Base-by-base conservation (phyloP, 2,113 vertebrate genomes). In the Choloepus hoffmanni region DNA sequence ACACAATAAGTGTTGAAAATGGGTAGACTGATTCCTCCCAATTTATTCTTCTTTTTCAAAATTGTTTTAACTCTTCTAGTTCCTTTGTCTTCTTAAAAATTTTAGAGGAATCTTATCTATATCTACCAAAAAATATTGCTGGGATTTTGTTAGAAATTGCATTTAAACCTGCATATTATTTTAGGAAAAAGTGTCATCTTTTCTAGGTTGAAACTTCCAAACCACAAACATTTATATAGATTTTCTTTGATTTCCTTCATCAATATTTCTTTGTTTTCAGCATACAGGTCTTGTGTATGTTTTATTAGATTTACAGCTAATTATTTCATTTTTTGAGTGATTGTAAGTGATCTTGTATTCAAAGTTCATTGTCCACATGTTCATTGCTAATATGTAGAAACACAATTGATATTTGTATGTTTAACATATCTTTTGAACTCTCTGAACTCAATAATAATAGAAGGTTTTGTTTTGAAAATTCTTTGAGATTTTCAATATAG, bases 1-100 rank as follows among this genome's bases (percentile, higher is more conserved):
- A 40, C 28, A 74, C 28, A 94, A 73, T 78, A 76, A 63, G 8
- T 89, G 36, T 82, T 72, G 78, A 89, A 94, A 82, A 50, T 55
- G 9, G 67, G 18, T 72, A 79, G 36, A 50, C 11, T 7, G 48
- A 50, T 50, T 50, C 48, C 48, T 50, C 48, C 48, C 48, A 50
- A 7, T 50, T 50, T 50, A 50, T 50, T 50, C 48, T 50, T 50
- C 48, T 50, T 50, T 50, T 9, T 50, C 7, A 50, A 50, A 50
- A 50, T 11, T 50, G 48, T 11, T 50, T 50, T 50, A 50, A 11
- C 48, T 50, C 48, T 9, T 50, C 48, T 50, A 50, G 11, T 50
- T 11, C 48, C 48, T 50, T 50, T 50, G 48, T 36, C 36, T 36
- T 9, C 48, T 50, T 11, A 50, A 11, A 50, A 50, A 50, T 50